Base-by-base conservation (phyloP, 2,888 invertebrate genomes). In the Protophormia terraenovae region DNA sequence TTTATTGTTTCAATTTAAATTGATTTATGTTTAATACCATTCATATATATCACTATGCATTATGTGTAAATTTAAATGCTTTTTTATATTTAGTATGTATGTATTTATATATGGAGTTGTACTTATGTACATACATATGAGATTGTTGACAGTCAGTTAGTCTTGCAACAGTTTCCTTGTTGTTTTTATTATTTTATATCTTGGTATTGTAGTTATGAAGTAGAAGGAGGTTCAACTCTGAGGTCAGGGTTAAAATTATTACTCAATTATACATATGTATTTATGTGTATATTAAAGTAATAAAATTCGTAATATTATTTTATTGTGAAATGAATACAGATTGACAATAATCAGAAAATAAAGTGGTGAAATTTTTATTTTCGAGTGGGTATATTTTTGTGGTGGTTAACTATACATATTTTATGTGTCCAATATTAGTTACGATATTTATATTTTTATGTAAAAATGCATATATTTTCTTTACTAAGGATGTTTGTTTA, bases 1-100 rank as follows among this genome's bases (percentile, higher is more conserved):
- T 84, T 85, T 85, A 78, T 85, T 85, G 82, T 85, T 85, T 79
- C 85, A 82, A 73, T 85, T 85, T 82, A 85, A 85, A 85, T 85
- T 85, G 85, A 85, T 85, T 85, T 85, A 85, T 82, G 60, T 71
- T 79, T 67, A 69, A 64, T 82, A 35, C 38, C 82, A 64, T 27
- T 27, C 55, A 58, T 64, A 77, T 7, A n/a, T 14, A 53, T 32
- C 24, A 45, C 29, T 24, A 14, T 14, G 27, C 24, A 72, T 64
- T 45, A 12, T n/a, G 41, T 7, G 14, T 2, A 73, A 19, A 69
- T 41, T 32, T 60, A 38, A 47, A 47, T 41, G n/a, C 22, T 45
- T 14, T n/a, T 76, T n/a, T n/a, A n/a, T n/a, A n/a, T n/a, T n/a
- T n/a, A n/a, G n/a, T n/a, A 55, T 41, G n/a, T 19, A 19, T 64